Percentiles rank a stretch among this genome's conserved stretches.
Conservation (phyloP, 2,113 vertebrate genomes). For the Vimba vimba region DNA sequence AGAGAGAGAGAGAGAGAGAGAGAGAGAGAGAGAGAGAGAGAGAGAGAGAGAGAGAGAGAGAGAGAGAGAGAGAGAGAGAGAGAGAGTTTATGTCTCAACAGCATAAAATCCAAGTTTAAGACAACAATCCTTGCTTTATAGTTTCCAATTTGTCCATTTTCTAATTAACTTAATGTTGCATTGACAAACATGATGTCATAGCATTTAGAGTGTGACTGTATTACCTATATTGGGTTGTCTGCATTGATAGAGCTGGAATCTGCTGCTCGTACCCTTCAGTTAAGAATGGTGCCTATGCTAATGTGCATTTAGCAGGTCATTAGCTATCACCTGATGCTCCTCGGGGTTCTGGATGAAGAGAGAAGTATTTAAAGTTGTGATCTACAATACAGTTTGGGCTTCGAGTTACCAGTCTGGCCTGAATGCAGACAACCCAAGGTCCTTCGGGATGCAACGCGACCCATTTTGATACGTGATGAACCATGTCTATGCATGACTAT, state of each 20-base stretch:
- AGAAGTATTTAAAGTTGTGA: slow-evolving; percentile 16
- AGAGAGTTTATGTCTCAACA: background rate
- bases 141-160: background rate
- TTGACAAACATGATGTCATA: slow-evolving; percentile 19
- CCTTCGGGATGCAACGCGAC: slow-evolving; percentile 7
- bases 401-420: slow-evolving; percentile 28
- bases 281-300: slow-evolving; percentile 52
- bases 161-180: background rate
- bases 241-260: slow-evolving; percentile 13
- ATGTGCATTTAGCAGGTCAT: slow-evolving; percentile 40
- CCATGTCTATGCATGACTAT: slow-evolving; percentile 9
- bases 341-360: slow-evolving; percentile 8
- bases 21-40: too few relatives aligned
- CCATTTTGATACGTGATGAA: slow-evolving; percentile 45
- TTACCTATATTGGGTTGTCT: background rate
- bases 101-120: background rate
- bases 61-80: background rate
- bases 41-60: background rate
- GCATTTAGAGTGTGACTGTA: slow-evolving; percentile 1
- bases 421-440: slow-evolving; percentile 31
- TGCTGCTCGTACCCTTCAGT: background rate
- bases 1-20: background rate
- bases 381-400: slow-evolving; percentile 21
- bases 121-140: background rate
- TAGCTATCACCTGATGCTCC: slow-evolving; percentile 34